Evolutionary conservation across 2,113 vertebrate genomes (phyloP).

Genomic region (Callithrix jacchus): DNA sequence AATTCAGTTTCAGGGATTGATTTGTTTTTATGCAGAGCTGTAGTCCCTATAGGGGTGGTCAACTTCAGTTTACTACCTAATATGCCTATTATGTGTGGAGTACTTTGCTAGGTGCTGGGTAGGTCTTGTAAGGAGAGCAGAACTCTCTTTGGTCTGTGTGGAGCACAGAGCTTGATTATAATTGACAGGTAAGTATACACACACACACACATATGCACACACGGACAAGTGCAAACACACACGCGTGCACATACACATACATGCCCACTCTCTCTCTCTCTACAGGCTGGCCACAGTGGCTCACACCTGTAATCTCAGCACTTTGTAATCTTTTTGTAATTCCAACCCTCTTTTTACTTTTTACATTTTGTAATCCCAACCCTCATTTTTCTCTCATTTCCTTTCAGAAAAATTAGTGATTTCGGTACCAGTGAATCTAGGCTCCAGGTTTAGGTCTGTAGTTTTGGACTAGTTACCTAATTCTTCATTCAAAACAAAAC

Average conservation of each 20-base stretch:
- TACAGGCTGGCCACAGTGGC: no score
- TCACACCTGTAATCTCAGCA: no score
- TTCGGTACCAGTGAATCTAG: not conserved
- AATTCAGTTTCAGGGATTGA: conserved; percentile 11
- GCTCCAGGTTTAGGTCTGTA: not conserved
- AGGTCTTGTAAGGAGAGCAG: not conserved
- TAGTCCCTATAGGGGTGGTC: not conserved
- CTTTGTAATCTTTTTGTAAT: no score
- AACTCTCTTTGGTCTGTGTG: not conserved
- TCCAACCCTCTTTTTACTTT: no score
- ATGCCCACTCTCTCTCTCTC: no score
- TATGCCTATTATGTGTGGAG: not conserved
- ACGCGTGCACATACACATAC: no score
- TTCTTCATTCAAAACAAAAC: conserved; percentile 16
- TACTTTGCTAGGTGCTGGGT: not conserved
- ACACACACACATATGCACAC: not conserved
- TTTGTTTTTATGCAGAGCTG: not conserved
- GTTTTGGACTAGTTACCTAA: not conserved
- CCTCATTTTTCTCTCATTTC: not conserved
- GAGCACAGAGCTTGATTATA: not conserved
- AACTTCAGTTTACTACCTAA: not conserved
- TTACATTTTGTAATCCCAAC: no score
- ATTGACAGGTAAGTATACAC: conserved; percentile 18
- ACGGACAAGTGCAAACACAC: no score
- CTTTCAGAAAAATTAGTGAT: conserved; percentile 7